Evolutionary conservation across 1,140 invertebrate genomes (phyloP).

Genomic region (Galleria mellonella): DNA sequence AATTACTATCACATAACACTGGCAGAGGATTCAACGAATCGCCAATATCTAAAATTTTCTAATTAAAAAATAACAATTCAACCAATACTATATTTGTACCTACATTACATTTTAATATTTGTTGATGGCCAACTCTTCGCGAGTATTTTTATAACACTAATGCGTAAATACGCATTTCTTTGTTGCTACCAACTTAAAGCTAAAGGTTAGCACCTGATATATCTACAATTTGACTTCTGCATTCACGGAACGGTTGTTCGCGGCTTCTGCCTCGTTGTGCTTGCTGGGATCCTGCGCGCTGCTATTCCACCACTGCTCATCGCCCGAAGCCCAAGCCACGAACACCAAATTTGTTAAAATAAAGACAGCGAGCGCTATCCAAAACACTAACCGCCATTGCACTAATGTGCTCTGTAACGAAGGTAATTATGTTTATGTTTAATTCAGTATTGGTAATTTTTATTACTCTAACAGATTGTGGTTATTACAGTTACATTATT

Average conservation of each 20-base stretch:
- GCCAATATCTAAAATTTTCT: conserved; percentile 16
- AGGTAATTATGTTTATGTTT: no score
- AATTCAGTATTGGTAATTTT: no score
- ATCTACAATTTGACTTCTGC: conserved; percentile 47
- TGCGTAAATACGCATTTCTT: background rate
- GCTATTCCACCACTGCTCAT: conserved; percentile 83
- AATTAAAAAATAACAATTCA: background rate
- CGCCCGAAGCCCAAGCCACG: conserved; percentile 81
- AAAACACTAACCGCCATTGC: conserved; percentile 90
- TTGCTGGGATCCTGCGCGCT: conserved; percentile 49
- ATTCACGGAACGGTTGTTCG: conserved; percentile 32
- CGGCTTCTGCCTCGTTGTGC: conserved; percentile 32
- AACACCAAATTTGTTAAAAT: conserved; percentile 84
- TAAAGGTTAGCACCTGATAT: no score
- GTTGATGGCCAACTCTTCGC: background rate
- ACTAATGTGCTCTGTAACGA: conserved; percentile 79
- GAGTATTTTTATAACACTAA: background rate
- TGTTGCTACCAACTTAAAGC: no score
- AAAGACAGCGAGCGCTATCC: conserved; percentile 85
- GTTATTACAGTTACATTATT: no score
- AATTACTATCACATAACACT: conserved; percentile 57
- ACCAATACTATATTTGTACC: conserved; percentile 13
- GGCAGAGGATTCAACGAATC: conserved; percentile 42
- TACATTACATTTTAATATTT: conserved; percentile 1
- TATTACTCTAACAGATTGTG: no score